Percentiles rank a stretch among this genome's conserved stretches.
Evolutionary conservation across 2,113 vertebrate species (phyloP).

Genomic region (Brachionichthys hirsutus): DNA sequence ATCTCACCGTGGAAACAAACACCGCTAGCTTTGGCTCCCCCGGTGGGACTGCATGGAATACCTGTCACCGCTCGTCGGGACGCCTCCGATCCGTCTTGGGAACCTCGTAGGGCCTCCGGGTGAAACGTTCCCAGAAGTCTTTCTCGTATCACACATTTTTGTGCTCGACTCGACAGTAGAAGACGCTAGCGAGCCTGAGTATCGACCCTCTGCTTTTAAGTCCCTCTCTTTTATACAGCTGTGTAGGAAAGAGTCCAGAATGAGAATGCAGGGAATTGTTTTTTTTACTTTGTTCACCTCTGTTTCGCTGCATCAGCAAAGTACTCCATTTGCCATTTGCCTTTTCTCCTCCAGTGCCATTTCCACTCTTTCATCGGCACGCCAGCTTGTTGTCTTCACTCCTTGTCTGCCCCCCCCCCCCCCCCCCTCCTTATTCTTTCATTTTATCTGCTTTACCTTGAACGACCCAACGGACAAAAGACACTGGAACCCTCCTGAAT

Average conservation of each 20-base stretch:
- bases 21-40: too few species aligned
- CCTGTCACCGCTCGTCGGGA: too few species aligned
- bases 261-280: not conserved
- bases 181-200: not conserved
- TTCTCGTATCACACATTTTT: too few species aligned
- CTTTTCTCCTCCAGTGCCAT: slow-evolving; percentile 11
- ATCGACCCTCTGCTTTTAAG: slow-evolving; percentile 3
- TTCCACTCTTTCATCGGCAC: slow-evolving; percentile 1
- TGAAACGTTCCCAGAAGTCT: too few species aligned
- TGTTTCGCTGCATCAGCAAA: not conserved
- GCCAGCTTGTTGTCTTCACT: slow-evolving; percentile 16
- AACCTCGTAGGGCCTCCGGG: too few species aligned
- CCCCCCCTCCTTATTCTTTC: slow-evolving; percentile 16
- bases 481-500: slow-evolving; percentile 35
- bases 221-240: not conserved
- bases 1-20: too few species aligned
- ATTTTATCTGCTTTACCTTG: slow-evolving; percentile 27
- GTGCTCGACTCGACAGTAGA: not conserved
- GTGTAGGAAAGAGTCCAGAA: not conserved
- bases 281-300: not conserved
- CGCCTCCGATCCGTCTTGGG: too few species aligned
- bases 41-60: too few species aligned
- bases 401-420: slow-evolving; percentile 5
- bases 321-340: not conserved
- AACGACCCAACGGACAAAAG: slow-evolving; percentile 32